A percentile compares a stretch with the other conserved stretches of the same genome.
phyloP scores from a whole-genome alignment of 2,113 vertebrate species.

The Oncorhynchus tshawytscha region DNA sequence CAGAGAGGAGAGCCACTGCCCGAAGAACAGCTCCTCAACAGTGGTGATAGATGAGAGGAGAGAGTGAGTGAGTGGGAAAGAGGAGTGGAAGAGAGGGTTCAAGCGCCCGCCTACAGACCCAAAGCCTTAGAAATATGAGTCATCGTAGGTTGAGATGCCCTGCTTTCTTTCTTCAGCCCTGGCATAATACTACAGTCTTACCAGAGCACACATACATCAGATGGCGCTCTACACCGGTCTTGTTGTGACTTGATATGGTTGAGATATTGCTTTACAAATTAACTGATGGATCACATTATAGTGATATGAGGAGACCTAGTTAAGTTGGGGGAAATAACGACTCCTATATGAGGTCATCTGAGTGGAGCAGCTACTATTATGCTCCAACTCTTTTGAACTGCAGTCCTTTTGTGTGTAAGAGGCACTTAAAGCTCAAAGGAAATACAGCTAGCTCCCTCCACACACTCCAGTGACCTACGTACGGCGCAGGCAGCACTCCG shows the following conservation, averaged over 20 bases:
- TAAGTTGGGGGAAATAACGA: background rate
- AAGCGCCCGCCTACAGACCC: background rate
- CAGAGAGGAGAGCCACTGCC: background rate
- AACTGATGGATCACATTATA: background rate
- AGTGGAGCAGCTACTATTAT: constrained; percentile 40
- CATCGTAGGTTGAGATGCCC: background rate
- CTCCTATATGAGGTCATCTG: background rate
- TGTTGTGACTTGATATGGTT: background rate
- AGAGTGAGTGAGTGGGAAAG: background rate
- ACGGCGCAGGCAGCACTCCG: background rate
- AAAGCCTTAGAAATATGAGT: background rate
- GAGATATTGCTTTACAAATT: background rate
- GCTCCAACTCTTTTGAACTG: constrained; percentile 64
- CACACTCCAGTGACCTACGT: constrained; percentile 20
- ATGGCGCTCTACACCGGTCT: background rate
- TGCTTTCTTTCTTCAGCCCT: too few relatives aligned
- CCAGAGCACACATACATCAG: background rate
- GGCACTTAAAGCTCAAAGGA: constrained; percentile 66
- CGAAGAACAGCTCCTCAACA: background rate
- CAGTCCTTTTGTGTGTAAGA: constrained; percentile 53
- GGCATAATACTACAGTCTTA: background rate
- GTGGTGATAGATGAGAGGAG: background rate
- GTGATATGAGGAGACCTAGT: background rate
- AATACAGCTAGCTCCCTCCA: constrained; percentile 12
- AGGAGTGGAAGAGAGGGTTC: background rate